A percentile compares a stretch with the other conserved stretches of the same genome.
Conservation (phyloP, 2,797 vertebrate species). For the Tangara arthus region DNA sequence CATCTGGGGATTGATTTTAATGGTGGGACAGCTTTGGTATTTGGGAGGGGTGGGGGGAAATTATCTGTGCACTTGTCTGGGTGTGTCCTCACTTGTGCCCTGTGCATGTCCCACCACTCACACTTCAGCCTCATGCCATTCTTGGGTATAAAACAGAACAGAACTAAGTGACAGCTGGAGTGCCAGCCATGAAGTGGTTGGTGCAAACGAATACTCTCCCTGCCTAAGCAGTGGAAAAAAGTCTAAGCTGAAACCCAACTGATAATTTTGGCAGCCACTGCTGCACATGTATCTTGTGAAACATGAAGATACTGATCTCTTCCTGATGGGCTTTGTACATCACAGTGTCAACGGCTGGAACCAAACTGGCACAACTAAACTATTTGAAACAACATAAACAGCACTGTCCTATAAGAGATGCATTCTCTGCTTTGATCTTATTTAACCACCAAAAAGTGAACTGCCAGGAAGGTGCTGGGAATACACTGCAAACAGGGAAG, state of each 20-base stretch:
- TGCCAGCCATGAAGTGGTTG: not conserved
- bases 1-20: not conserved
- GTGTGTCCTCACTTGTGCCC: not conserved
- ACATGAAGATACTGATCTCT: not conserved
- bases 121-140: not conserved
- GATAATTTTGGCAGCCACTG: not conserved
- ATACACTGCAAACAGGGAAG: not conserved
- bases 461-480: not conserved
- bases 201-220: not conserved
- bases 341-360: not conserved
- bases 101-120: not conserved
- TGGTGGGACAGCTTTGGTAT: not conserved
- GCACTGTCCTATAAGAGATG: not conserved
- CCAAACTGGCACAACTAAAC: not conserved
- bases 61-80: not conserved
- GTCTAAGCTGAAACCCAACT: not conserved
- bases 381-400: not conserved
- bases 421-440: not conserved
- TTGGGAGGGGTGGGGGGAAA: not conserved
- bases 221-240: not conserved
- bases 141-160: not conserved
- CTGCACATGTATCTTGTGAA: rapidly evolving
- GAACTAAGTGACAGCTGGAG: not conserved
- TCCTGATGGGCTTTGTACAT: not conserved
- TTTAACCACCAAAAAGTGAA: not conserved